Evolutionary conservation across 23 tunicate species (phyloP).

Genomic region (Trididemnum clinides): DNA sequence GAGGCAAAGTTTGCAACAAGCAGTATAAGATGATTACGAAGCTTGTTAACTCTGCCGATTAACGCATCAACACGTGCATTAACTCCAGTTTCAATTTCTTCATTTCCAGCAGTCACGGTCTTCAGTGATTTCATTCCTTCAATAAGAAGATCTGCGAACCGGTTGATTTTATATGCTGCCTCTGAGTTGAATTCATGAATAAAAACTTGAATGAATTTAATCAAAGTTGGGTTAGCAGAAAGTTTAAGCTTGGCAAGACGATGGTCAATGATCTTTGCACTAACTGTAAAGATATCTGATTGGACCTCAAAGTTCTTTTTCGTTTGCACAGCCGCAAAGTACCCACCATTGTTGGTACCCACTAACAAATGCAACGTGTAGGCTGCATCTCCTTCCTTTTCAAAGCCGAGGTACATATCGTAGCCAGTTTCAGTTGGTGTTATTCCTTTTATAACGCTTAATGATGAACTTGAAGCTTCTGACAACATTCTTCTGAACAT

Average conservation of each 20-base stretch:
- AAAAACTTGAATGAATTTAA: constrained; percentile 24
- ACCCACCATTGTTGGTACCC: background rate
- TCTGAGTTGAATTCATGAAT: constrained; percentile 38
- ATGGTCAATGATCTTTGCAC: constrained; percentile 40
- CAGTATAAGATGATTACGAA: background rate
- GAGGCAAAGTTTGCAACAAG: constrained; percentile 6
- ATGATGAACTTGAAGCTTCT: constrained; percentile 12
- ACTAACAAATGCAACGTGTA: constrained; percentile 44
- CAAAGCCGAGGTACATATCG: constrained; percentile 59
- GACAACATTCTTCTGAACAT: constrained; percentile 6
- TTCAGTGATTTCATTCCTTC: constrained; percentile 39
- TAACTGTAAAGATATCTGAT: constrained; percentile 33
- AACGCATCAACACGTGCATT: constrained; percentile 13
- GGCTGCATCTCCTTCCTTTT: constrained; percentile 2
- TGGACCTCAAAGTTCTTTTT: constrained; percentile 41
- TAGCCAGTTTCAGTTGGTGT: constrained; percentile 4
- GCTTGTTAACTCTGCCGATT: constrained; percentile 18
- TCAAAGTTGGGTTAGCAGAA: constrained; percentile 43
- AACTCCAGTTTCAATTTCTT: background rate
- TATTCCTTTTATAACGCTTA: constrained; percentile 45
- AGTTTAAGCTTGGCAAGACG: constrained; percentile 54
- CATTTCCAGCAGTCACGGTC: constrained; percentile 45
- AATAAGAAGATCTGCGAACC: constrained; percentile 48
- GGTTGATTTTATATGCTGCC: constrained; percentile 54
- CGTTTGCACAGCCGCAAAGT: constrained; percentile 31